Evolutionary conservation across 2,888 invertebrate genomes (phyloP).

Genomic region (Drosophila prostipennis): DNA sequence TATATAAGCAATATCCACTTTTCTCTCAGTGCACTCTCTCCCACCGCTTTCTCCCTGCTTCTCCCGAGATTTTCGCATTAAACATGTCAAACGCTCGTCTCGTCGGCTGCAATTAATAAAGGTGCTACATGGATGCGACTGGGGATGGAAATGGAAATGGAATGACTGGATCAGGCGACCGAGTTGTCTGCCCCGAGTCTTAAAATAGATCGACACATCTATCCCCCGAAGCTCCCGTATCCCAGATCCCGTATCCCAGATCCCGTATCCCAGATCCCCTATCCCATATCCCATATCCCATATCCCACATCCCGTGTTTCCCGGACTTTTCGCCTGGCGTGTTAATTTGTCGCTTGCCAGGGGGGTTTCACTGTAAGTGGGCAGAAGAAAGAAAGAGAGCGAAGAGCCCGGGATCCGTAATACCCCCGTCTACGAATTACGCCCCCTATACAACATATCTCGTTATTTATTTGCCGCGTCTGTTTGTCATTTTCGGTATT

Average conservation of each 20-base stretch:
- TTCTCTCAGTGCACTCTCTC: constrained; percentile 2
- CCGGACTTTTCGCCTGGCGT: constrained; percentile 49
- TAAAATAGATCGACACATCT: constrained; percentile 31
- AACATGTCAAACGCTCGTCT: constrained; percentile 76
- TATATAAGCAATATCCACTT: not conserved
- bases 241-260: not conserved
- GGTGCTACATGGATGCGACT: constrained; percentile 77
- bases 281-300: not conserved
- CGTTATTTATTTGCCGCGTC: constrained; percentile 77
- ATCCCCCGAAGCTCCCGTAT: constrained; percentile 7
- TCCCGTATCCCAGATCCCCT: no score
- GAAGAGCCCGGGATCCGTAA: not conserved
- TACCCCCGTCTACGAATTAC: not conserved
- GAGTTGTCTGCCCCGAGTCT: constrained; percentile 37
- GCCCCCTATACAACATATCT: constrained; percentile 24
- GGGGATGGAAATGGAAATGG: constrained; percentile 12
- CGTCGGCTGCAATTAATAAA: constrained; percentile 81
- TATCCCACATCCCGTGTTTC: constrained; percentile 1
- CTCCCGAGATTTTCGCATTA: constrained; percentile 64
- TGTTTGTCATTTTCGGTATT: constrained; percentile 69
- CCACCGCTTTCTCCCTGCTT: not conserved
- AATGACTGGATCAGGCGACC: constrained; percentile 42
- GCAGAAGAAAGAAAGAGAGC: constrained; percentile 22
- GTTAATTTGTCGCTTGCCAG: constrained; percentile 65
- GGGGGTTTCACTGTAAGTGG: constrained; percentile 53